Evolutionary conservation across 2,113 vertebrate species (phyloP), one percentile per base, ranked within the genome.

Genomic region (Morone saxatilis): DNA sequence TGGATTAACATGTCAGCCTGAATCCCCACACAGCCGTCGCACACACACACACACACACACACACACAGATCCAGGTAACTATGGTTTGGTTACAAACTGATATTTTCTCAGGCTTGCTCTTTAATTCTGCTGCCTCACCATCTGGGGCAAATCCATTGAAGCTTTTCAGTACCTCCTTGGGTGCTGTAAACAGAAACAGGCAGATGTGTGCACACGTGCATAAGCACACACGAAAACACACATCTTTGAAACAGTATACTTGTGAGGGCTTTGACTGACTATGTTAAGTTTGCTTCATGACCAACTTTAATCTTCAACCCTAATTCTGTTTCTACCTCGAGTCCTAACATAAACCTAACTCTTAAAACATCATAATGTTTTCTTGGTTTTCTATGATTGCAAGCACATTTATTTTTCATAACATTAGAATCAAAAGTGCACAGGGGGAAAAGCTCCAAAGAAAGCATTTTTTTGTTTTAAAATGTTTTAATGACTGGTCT

Each of bases 61-160:
- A 57, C 6, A 66, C 9, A 43, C 14, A 56, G 0, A 48, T 45
- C 22, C 63, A 85, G 65, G 78, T 90, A 56, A 63, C 47, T 60
- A 25, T 25, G 41, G 4, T 60, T 47, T 25, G 51, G 57, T 66
- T 65, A 54, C 59, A 86, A 81, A 16, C 61, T 36, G 13, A 62
- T 56, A 41, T 76, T 83, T 83, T 85, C 25, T 76, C 71, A 65
- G 50, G n/a, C 76, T 31, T 53, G 56, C 38, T 75, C 48, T 61
- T 9, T 53, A 40, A 70, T 85, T 82, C 43, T 86, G 36, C 41
- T 66, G 12, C 69, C 8, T 80, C 77, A 80, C 81, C 88, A 90
- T 84, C 86, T 89, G 80, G 84, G 20, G 7, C 4, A 57, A 83
- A 88, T 82, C 71, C 60, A 84, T 83, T 68, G 51, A 53, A 68